phyloP scores from a whole-genome alignment of 2,113 vertebrate genomes.

The Oceanodroma tethys region DNA sequence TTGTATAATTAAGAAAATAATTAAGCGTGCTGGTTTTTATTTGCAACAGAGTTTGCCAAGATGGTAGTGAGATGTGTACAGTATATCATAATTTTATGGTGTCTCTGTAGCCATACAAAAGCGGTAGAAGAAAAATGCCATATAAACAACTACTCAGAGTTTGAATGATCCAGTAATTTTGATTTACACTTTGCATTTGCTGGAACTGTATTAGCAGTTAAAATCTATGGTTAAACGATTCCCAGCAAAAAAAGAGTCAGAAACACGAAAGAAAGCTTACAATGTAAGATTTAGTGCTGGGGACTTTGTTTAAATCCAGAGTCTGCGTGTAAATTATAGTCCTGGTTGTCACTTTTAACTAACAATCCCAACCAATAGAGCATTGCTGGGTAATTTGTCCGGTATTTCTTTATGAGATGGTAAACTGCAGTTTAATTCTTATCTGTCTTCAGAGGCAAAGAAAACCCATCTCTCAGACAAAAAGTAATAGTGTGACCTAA shows the following conservation, averaged over 20 bases:
- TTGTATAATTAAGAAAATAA: constrained; percentile 71
- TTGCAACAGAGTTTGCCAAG: constrained; percentile 44
- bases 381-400: constrained; percentile 48
- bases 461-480: constrained; percentile 12
- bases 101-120: constrained; percentile 53
- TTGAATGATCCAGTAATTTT: constrained; percentile 75
- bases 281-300: neutral
- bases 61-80: constrained; percentile 22
- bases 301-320: neutral
- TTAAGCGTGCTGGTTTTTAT: constrained; percentile 54
- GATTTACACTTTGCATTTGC: constrained; percentile 76
- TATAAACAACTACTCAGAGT: constrained; percentile 69
- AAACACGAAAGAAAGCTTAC: constrained; percentile 57
- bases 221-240: constrained; percentile 68
- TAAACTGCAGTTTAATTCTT: constrained; percentile 39
- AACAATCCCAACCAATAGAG: neutral
- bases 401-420: constrained; percentile 20
- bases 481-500: neutral
- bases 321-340: constrained; percentile 36
- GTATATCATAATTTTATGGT: constrained; percentile 75
- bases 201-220: constrained; percentile 72
- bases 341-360: constrained; percentile 35
- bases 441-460: constrained; percentile 18
- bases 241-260: constrained; percentile 54
- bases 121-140: constrained; percentile 65